phyloP scores from a whole-genome alignment of 2,888 invertebrate species.

The Eupsilia transversa region DNA sequence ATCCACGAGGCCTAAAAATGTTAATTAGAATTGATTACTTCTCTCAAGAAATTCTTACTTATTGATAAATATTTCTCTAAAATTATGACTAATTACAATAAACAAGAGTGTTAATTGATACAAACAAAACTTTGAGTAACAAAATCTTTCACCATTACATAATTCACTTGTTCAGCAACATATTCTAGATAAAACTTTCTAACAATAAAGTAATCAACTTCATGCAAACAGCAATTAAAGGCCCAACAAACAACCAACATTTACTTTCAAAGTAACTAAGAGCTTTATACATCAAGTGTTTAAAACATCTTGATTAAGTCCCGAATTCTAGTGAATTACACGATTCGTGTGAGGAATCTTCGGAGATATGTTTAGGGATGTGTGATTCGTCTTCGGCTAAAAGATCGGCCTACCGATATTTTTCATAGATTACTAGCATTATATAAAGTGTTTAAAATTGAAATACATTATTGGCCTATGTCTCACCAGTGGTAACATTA shows the following conservation, averaged over 20 bases:
- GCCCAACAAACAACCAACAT: conserved; percentile 54
- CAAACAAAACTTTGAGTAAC: neutral
- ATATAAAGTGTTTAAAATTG: too few species aligned
- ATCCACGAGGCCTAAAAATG: neutral
- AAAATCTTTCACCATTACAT: conserved; percentile 8
- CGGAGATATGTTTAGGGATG: conserved; percentile 33
- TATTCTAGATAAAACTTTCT: conserved; percentile 51
- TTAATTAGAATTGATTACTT: neutral
- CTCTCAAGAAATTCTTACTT: neutral
- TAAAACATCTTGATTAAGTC: conserved; percentile 68
- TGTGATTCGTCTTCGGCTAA: neutral
- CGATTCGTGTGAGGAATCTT: conserved; percentile 52
- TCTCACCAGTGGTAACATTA: neutral
- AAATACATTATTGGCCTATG: too few species aligned
- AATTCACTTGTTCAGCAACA: conserved; percentile 28
- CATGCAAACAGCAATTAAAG: conserved; percentile 58
- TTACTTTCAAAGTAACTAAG: conserved; percentile 58
- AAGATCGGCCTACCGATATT: conserved; percentile 16
- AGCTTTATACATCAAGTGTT: conserved; percentile 62
- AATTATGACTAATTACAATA: neutral
- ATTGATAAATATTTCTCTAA: neutral
- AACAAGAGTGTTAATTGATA: neutral
- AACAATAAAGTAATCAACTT: conserved; percentile 43
- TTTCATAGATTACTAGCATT: neutral
- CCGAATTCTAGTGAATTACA: conserved; percentile 57